Evolutionary conservation across 37 sponge, comb jelly and placozoan species (phyloP).

Genomic region (Axinella damicornis): DNA sequence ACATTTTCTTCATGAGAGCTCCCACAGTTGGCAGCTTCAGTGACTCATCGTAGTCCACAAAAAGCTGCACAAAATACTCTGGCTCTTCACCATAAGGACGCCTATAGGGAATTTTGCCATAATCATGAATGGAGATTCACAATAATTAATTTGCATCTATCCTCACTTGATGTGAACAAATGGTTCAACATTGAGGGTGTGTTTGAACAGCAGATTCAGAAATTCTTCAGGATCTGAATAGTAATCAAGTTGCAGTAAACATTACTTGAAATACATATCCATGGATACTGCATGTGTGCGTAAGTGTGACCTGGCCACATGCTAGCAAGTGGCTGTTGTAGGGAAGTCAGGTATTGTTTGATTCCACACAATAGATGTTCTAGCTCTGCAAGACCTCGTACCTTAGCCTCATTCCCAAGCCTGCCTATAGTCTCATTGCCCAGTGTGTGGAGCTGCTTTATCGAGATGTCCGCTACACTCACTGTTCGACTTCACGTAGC

Average conservation of each 20-base stretch:
- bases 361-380: no score
- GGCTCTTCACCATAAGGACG: constrained; percentile 75
- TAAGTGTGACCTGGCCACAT: no score
- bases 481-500: no score
- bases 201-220: constrained; percentile 80
- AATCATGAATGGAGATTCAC: not conserved
- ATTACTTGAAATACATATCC: not conserved
- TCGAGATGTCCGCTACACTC: no score
- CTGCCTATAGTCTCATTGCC: no score
- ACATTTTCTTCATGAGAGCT: constrained; percentile 43
- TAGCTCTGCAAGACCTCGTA: no score
- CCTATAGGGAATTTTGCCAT: constrained; percentile 27
- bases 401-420: no score
- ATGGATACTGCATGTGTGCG: no score
- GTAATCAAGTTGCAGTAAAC: not conserved
- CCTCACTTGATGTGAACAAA: constrained; percentile 66
- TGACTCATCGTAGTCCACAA: constrained; percentile 55
- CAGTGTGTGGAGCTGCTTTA: no score
- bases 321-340: not conserved
- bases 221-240: constrained; percentile 91
- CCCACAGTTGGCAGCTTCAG: constrained; percentile 10
- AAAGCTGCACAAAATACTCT: constrained; percentile 73
- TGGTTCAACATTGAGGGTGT: constrained; percentile 33
- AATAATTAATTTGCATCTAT: not conserved
- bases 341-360: no score